A percentile compares a stretch with the other conserved stretches of the same genome.
Evolutionary conservation across 2,113 vertebrate species (phyloP).

Genomic region (Hippolais icterina): DNA sequence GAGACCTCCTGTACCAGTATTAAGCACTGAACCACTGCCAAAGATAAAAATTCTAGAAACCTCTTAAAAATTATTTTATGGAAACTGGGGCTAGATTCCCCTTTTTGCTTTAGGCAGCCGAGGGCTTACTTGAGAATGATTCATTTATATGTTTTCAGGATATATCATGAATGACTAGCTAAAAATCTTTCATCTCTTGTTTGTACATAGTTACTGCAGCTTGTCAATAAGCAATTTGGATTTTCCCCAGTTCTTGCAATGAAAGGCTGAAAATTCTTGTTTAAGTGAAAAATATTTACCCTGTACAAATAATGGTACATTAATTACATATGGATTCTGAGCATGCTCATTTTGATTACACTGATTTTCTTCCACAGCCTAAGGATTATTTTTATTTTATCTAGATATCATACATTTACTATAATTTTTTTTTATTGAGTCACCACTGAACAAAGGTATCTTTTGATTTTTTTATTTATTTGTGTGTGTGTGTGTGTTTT

Average conservation of each 20-base stretch:
- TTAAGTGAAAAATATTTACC: not conserved
- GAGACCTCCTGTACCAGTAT: not conserved
- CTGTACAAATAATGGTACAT: not conserved
- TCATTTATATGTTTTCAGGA: not conserved
- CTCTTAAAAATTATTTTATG: not conserved
- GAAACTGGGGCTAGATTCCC: not conserved
- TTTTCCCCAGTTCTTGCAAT: not conserved
- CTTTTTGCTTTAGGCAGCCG: not conserved
- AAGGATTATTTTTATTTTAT: not conserved
- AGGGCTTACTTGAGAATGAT: not conserved
- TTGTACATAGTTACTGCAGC: not conserved
- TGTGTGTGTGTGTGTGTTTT: not conserved
- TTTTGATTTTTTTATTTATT: not conserved
- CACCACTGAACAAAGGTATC: not conserved
- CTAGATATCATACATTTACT: not conserved
- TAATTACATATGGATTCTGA: not conserved
- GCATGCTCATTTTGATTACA: not conserved
- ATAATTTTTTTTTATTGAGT: not conserved
- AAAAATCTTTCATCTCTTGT: not conserved
- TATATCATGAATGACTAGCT: not conserved
- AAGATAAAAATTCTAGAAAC: not conserved
- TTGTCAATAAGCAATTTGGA: conserved; percentile 33
- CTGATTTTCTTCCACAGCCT: not conserved
- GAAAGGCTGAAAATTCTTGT: not conserved
- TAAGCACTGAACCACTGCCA: not conserved